Evolutionary conservation across 2,797 vertebrate species (phyloP).

Genomic region (Salmo trutta): DNA sequence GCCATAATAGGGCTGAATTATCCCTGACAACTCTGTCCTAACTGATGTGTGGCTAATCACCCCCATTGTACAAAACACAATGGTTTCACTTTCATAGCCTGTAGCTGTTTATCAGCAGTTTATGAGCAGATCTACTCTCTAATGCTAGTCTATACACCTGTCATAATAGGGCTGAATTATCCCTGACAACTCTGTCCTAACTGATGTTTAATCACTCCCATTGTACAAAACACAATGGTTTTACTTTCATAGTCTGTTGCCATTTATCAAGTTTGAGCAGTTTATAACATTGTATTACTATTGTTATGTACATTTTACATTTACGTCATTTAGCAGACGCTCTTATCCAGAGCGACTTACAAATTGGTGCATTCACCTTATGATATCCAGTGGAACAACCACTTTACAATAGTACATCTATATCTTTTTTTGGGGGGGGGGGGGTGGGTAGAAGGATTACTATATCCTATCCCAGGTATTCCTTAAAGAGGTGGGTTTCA

Average conservation of each 20-base stretch:
- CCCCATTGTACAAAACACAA: background rate
- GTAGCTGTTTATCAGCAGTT: too few species aligned
- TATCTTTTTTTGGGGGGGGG: too few species aligned
- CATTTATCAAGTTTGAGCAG: too few species aligned
- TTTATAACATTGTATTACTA: background rate
- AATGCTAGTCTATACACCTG: conserved; percentile 11
- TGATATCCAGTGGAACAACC: too few species aligned
- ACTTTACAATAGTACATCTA: too few species aligned
- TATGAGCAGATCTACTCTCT: conserved; percentile 9
- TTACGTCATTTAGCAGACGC: too few species aligned
- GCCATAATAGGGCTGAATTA: conserved; percentile 16
- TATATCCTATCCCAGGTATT: too few species aligned
- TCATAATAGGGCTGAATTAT: conserved; percentile 16
- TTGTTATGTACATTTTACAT: background rate
- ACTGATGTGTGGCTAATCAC: background rate
- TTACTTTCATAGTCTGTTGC: background rate
- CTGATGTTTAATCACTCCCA: background rate
- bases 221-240: background rate
- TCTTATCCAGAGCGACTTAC: too few species aligned
- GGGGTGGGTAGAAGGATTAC: too few species aligned
- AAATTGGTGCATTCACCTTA: too few species aligned
- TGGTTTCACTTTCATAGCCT: background rate
- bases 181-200: background rate
- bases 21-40: background rate
- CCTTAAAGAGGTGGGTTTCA: too few species aligned